Conservation (phyloP, 2,888 invertebrate species). For the Metallyticus violacea region DNA sequence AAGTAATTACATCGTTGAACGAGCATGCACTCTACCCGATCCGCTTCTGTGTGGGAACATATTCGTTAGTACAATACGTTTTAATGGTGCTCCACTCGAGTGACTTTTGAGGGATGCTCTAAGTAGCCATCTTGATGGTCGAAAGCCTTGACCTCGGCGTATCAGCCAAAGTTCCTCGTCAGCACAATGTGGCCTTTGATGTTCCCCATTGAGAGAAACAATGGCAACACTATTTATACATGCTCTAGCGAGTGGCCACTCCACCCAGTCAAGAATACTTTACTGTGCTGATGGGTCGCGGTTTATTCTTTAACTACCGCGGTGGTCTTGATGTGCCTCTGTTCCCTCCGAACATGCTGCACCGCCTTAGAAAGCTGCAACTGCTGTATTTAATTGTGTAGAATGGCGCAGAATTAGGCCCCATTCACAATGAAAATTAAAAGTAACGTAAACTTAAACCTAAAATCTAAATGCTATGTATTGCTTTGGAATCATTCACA, state of each 20-base stretch:
- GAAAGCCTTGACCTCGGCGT: neutral
- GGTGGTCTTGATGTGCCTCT: neutral
- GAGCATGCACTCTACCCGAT: neutral
- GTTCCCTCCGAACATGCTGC: no score
- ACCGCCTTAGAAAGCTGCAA: no score
- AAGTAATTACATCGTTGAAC: neutral
- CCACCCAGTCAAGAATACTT: neutral
- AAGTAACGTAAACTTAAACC: no score
- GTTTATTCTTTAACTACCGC: neutral
- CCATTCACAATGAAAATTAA: no score
- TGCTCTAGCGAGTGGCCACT: neutral
- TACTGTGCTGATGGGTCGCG: neutral
- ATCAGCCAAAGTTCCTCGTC: neutral
- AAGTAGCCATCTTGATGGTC: neutral
- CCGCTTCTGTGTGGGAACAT: no score
- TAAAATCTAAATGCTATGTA: no score
- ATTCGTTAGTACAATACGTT: neutral
- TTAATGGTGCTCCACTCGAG: neutral
- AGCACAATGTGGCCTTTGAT: no score
- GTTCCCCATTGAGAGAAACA: neutral
- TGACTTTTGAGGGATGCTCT: neutral
- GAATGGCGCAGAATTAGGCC: no score
- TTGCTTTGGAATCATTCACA: no score
- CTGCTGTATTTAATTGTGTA: no score
- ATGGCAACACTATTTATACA: neutral